Evolutionary conservation across 2,113 vertebrate species (phyloP).

Genomic region (Callithrix jacchus): DNA sequence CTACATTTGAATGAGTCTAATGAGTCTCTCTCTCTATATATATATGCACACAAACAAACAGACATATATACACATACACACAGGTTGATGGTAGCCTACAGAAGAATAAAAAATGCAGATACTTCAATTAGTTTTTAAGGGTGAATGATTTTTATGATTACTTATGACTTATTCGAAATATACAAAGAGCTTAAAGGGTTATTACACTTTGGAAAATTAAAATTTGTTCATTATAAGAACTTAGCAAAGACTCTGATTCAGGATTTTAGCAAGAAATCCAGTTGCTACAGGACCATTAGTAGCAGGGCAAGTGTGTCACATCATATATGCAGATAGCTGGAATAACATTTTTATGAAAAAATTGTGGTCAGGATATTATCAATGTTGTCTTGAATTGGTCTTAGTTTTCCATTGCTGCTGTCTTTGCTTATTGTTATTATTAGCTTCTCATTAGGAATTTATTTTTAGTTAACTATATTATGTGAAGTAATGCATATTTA

Average conservation of each 20-base stretch:
- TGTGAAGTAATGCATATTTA: background rate
- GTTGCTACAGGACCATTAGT: background rate
- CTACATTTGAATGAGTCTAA: background rate
- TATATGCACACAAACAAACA: no score
- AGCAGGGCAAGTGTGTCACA: background rate
- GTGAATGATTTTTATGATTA: background rate
- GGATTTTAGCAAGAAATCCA: slow-evolving; percentile 12
- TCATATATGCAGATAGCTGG: background rate
- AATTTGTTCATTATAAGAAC: background rate
- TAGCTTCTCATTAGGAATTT: background rate
- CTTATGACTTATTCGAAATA: background rate
- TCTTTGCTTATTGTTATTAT: slow-evolving; percentile 9
- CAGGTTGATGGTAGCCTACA: background rate
- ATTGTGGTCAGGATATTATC: background rate
- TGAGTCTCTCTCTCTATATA: no score
- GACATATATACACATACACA: no score
- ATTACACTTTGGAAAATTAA: background rate
- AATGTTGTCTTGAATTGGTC: background rate
- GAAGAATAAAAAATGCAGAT: background rate
- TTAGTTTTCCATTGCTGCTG: background rate
- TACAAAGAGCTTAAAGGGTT: background rate
- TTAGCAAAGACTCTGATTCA: background rate
- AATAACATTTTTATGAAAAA: slow-evolving; percentile 8
- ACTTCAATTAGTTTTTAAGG: background rate
- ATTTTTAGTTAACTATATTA: background rate